A percentile compares a stretch with the other conserved stretches of the same genome.
Evolutionary conservation across 2,888 invertebrate species (phyloP).

Genomic region (Podotricha telesiphe): DNA sequence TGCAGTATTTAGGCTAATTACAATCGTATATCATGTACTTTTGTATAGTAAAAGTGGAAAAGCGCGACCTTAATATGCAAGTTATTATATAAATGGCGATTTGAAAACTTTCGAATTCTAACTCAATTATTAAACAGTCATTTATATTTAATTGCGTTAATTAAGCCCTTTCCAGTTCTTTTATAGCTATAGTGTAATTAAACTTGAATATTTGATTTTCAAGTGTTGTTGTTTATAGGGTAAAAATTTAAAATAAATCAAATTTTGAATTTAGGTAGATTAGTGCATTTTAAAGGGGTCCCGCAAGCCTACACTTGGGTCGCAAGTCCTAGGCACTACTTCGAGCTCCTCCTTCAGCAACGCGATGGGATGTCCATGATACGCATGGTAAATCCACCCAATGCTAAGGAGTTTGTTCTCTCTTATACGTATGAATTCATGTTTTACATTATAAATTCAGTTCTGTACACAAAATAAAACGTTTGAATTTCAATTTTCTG

Average conservation of each 20-base stretch:
- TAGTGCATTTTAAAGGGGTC: too few relatives aligned
- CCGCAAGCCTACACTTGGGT: too few relatives aligned
- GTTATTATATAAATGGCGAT: slow-evolving; percentile 36
- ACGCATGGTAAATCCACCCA: too few relatives aligned
- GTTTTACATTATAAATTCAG: too few relatives aligned
- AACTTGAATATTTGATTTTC: not conserved
- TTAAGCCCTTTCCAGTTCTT: slow-evolving; percentile 27
- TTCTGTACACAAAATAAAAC: too few relatives aligned
- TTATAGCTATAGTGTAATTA: slow-evolving; percentile 15
- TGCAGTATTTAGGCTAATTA: slow-evolving; percentile 38
- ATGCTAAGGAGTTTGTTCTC: too few relatives aligned
- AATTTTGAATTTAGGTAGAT: too few relatives aligned
- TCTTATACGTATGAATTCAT: too few relatives aligned
- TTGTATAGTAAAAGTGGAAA: slow-evolving; percentile 31
- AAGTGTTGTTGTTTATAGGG: not conserved
- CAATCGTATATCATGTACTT: slow-evolving; percentile 26
- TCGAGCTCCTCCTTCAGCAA: too few relatives aligned
- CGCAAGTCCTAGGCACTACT: too few relatives aligned
- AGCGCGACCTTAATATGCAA: slow-evolving; percentile 35
- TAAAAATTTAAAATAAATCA: not conserved
- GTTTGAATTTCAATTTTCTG: too few relatives aligned
- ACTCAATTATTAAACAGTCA: slow-evolving; percentile 23
- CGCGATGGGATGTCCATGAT: too few relatives aligned
- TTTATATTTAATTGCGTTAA: slow-evolving; percentile 11
- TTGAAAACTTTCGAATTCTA: slow-evolving; percentile 38